Evolutionary conservation across 2,888 invertebrate species (phyloP), one percentile per base, ranked within the genome.

Genomic region (Brachyptera risi): DNA sequence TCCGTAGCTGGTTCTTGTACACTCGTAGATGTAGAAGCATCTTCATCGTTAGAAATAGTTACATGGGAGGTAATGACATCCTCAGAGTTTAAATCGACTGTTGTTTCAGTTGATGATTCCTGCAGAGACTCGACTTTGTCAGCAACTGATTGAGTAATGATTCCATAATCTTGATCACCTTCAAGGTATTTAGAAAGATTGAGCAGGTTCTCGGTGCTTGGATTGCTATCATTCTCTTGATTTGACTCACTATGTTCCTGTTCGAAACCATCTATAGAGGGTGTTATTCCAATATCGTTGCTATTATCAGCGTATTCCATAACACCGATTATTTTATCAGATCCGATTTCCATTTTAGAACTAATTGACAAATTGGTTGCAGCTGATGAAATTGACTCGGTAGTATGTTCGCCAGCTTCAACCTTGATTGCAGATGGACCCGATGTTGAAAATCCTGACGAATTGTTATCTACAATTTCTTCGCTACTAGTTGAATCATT

Each of bases 161-260:
- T 4, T 23, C 56, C 7, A 59, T 50, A 5, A 62, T 38, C 1
- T 65, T 59, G 17, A 58, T 9, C n/a, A 24, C 38, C 21, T 15
- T 23, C 9, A 26, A 37, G 19, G 65, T 56, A 9, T 57, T 35
- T 37, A 40, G 7, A 70, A 68, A 51, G 42, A 59, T 54, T 13
- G 38, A 49, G 0, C 73, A 11, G 7, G 37, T 47, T 44, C 37
- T 42, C 15, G 38, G 11, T 27, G 60, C 49, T 23, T 62, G 57
- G 11, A 56, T 15, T 21, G 51, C 40, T 11, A 49, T 24, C 40
- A 58, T 71, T 38, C 72, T 72, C 27, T 27, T 44, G 17, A n/a
- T n/a, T 38, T n/a, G 3, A 5, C 38, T n/a, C 4, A 3, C 3
- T 17, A 9, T n/a, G 3, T 9, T 13, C 38, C 2, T 5, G 13